Evolutionary conservation across 2,888 invertebrate species (phyloP).

Genomic region (Eupithecia subumbrata): DNA sequence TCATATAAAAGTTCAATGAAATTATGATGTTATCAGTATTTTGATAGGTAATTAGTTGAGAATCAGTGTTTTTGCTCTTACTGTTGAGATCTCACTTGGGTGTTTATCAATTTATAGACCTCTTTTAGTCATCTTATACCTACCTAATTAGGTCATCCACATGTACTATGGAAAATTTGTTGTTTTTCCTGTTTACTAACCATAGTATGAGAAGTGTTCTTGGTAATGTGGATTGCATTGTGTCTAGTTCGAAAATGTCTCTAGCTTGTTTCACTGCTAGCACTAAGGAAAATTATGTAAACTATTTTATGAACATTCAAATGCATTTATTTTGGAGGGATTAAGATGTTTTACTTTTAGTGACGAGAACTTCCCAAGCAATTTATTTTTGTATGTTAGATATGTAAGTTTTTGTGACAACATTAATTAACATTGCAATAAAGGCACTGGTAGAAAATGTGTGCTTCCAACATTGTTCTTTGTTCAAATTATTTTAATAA

Average conservation of each 20-base stretch:
- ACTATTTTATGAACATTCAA: constrained; percentile 12
- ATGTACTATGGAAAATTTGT: background rate
- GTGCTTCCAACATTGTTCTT: constrained; percentile 18
- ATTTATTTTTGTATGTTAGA: constrained; percentile 23
- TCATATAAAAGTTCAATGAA: constrained; percentile 3
- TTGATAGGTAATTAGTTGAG: constrained; percentile 20
- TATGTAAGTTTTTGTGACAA: constrained; percentile 35
- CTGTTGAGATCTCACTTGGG: constrained; percentile 36
- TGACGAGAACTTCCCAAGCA: background rate
- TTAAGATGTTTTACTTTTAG: constrained; percentile 1
- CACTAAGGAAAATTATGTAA: background rate
- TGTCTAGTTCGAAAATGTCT: constrained; percentile 3
- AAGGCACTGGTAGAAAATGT: background rate
- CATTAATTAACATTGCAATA: constrained; percentile 11
- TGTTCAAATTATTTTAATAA: constrained; percentile 11
- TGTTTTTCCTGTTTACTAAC: constrained; percentile 6
- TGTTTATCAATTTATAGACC: background rate
- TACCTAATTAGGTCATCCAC: background rate
- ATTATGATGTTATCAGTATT: constrained; percentile 35
- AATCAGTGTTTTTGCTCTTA: constrained; percentile 34
- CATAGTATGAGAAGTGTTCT: background rate
- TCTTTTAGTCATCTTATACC: background rate
- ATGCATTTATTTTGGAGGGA: constrained; percentile 22
- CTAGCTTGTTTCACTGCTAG: background rate
- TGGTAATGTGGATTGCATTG: background rate